A percentile compares a stretch with the other conserved stretches of the same genome.
phyloP scores from a whole-genome alignment of 2,888 invertebrate genomes.

The Suillia variegata region DNA sequence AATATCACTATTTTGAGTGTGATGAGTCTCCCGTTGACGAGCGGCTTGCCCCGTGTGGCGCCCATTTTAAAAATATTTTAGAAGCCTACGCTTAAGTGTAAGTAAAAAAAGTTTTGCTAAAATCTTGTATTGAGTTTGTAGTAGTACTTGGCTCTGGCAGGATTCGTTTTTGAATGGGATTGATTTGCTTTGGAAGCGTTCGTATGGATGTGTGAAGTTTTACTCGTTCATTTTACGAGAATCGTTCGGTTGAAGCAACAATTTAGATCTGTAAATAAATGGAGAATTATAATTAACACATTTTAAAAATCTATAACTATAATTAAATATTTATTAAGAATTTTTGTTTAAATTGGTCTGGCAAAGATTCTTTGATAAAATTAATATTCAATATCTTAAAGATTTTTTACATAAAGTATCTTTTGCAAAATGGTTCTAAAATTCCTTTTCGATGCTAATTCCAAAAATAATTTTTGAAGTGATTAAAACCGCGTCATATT shows the following conservation, averaged over 20 bases:
- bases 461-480: no score
- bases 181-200: constrained; percentile 14
- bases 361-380: no score
- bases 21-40: constrained; percentile 73
- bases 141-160: constrained; percentile 24
- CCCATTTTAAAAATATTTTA: constrained; percentile 44
- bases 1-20: constrained; percentile 81
- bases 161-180: constrained; percentile 23
- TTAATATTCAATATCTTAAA: no score
- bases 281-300: no score
- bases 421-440: no score
- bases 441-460: no score
- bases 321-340: no score
- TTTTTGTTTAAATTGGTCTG: no score
- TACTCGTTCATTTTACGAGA: constrained; percentile 9
- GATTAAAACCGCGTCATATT: no score
- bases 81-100: neutral
- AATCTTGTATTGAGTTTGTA: neutral
- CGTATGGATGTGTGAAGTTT: constrained; percentile 7
- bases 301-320: no score
- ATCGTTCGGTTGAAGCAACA: constrained; percentile 9
- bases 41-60: constrained; percentile 55
- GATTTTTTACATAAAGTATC: no score
- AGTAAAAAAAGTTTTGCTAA: neutral
- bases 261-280: no score